Base-by-base conservation (phyloP, 2,797 vertebrate species). In the Falco biarmicus region DNA sequence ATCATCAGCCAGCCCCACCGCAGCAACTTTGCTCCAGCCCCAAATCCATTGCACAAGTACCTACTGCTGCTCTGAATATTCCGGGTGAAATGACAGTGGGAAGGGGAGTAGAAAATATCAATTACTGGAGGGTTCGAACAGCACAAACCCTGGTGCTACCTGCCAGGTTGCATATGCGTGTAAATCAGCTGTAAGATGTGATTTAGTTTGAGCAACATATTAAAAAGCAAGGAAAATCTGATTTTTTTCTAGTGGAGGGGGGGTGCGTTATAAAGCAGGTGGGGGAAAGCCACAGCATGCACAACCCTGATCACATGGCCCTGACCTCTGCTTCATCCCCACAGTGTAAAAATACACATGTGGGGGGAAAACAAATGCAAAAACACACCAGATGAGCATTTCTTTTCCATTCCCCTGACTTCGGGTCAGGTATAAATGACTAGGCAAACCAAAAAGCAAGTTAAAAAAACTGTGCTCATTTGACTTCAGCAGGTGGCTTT, bases 171-270 rank as follows among this genome's bases (percentile, higher is more conserved):
- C 54, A 63, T 64, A 28, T 59, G 60, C 1, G 5, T 65, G 60
- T 70, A 59, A 76, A 75, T 81, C 54, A 79, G 86, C 61, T 1
- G 1, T 31, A 80, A 32, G 0, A 0, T 2, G 3, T 2, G 6
- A 14, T 45, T 84, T 63, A 31, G 47, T 61, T 65, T 76, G 39
- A 91, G 70, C 7, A 77, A 45, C 60, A 29, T 13, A 45, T 87
- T 90, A 48, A 69, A 91, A 90, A 61, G 34, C 64, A 65, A 94
- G 50, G 28, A 43, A 92, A 91, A 88, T 11, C 3, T 12, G 39
- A 20, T 0, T 76, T 86, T 68, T 93, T 91, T 80, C 63, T 53
- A 20, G 22, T 45, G 15, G 21, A 6, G 8, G 8, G 14, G 4
- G 28, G 41, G 41, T 43, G 41, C 6, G 41, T 79, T 89, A 70